Evolutionary conservation across 1,140 invertebrate genomes (phyloP).

Genomic region (Battus philenor): DNA sequence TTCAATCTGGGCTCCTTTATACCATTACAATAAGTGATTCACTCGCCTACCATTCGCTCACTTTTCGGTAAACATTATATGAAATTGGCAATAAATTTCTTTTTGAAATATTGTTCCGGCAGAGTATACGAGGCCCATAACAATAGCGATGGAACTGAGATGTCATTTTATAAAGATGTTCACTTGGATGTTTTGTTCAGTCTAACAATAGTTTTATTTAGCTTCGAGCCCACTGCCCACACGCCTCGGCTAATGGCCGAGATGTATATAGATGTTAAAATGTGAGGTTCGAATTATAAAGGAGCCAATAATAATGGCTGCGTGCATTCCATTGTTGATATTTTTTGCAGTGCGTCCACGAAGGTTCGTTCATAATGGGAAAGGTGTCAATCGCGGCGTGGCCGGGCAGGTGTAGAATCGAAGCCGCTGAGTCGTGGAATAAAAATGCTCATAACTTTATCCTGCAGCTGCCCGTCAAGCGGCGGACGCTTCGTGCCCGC

Average conservation of each 20-base stretch:
- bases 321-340: slow-evolving; percentile 58
- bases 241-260: slow-evolving; percentile 67
- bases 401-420: slow-evolving; percentile 57
- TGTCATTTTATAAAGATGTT: slow-evolving; percentile 69
- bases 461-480: slow-evolving; percentile 69
- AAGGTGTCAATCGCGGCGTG: slow-evolving; percentile 69
- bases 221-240: slow-evolving; percentile 66
- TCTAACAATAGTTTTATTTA: slow-evolving; percentile 73
- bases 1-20: slow-evolving; percentile 69
- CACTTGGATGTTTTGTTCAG: slow-evolving; percentile 66
- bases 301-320: slow-evolving; percentile 70
- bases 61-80: slow-evolving; percentile 63
- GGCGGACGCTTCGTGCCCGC: slow-evolving; percentile 43
- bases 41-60: slow-evolving; percentile 63
- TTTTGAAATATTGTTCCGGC: slow-evolving; percentile 49
- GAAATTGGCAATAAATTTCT: slow-evolving; percentile 71
- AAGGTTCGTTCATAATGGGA: slow-evolving; percentile 57
- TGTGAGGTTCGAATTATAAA: slow-evolving; percentile 61
- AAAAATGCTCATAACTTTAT: slow-evolving; percentile 73
- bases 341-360: slow-evolving; percentile 48
- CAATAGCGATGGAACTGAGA: slow-evolving; percentile 53
- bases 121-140: slow-evolving; percentile 39
- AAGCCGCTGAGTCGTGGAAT: slow-evolving; percentile 38
- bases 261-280: slow-evolving; percentile 71
- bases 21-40: slow-evolving; percentile 70